These are phyloP conservation scores for Bombus ignitus DNA, from an alignment of 1,140 invertebrate genomes.

Conservation along the genomic window DNA sequence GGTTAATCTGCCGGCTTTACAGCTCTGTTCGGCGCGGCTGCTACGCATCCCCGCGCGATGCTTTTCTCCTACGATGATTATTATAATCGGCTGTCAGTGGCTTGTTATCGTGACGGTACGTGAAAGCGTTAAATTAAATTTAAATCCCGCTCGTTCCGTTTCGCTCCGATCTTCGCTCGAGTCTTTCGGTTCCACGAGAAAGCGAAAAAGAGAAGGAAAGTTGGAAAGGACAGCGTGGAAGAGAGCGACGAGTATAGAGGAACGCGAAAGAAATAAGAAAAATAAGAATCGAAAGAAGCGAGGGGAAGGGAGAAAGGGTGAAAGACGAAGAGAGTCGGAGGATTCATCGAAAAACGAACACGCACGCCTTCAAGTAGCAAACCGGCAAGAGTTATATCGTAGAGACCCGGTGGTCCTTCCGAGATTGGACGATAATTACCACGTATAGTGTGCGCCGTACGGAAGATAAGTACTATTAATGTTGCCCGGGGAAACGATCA, in stretches of 20 bases:
- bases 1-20: slow-evolving; percentile 63
- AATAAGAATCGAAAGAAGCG: not conserved
- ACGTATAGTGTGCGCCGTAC: slow-evolving; percentile 61
- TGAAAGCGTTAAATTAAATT: slow-evolving; percentile 71
- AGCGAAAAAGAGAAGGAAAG: not conserved
- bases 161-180: not conserved
- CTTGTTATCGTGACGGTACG: slow-evolving; percentile 65
- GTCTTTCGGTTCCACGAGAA: not conserved
- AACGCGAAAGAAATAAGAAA: not conserved
- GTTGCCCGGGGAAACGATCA: slow-evolving; percentile 63
- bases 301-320: not conserved
- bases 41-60: slow-evolving; percentile 30
- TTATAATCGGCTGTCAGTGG: slow-evolving; percentile 69
- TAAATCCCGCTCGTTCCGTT: slow-evolving; percentile 40
- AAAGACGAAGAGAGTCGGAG: not conserved
- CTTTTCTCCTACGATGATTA: slow-evolving; percentile 64
- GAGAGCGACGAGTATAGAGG: not conserved
- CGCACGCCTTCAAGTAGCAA: slow-evolving; percentile 65
- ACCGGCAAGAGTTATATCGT: slow-evolving; percentile 68
- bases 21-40: slow-evolving; percentile 45
- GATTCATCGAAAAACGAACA: slow-evolving; percentile 47
- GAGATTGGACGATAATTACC: slow-evolving; percentile 70
- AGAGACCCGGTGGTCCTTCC: slow-evolving; percentile 64
- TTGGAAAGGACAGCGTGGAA: not conserved
- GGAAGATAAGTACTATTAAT: slow-evolving; percentile 70